These are phyloP conservation scores for Thelaira solivaga DNA, from an alignment of 2,888 invertebrate genomes.

Conservation along the genomic window DNA sequence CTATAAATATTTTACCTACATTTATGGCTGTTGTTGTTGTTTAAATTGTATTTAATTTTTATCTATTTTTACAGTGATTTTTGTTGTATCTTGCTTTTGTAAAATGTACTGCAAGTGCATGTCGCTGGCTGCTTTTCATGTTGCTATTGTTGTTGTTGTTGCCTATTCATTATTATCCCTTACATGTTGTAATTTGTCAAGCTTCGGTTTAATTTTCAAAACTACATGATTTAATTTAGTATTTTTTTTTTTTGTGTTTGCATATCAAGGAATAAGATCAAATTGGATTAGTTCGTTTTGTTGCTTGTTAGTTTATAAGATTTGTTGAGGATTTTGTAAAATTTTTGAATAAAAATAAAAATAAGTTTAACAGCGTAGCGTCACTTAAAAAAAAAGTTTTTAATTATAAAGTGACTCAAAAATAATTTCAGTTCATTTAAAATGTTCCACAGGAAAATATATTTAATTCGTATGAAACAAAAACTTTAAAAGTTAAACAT, in stretches of 20 bases:
- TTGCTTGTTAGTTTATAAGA: neutral
- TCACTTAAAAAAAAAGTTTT: too few species aligned
- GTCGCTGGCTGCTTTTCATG: conserved; percentile 2
- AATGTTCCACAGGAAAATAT: too few species aligned
- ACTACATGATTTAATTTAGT: conserved; percentile 61
- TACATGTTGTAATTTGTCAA: conserved; percentile 61
- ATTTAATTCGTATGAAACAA: too few species aligned
- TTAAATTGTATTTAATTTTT: conserved; percentile 62
- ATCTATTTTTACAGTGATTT: conserved; percentile 61
- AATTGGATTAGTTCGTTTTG: conserved; percentile 40
- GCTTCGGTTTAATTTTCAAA: conserved; percentile 59
- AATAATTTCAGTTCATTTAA: too few species aligned
- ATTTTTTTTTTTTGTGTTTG: conserved; percentile 17
- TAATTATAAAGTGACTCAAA: too few species aligned
- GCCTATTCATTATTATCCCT: conserved; percentile 40
- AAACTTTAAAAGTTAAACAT: too few species aligned
- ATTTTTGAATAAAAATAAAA: neutral
- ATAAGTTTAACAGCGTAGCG: too few species aligned
- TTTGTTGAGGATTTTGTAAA: neutral
- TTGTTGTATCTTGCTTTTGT: conserved; percentile 36
- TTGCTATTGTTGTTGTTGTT: conserved; percentile 7
- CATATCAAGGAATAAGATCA: neutral
- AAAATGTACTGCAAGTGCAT: conserved; percentile 3
- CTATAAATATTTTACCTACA: conserved; percentile 53
- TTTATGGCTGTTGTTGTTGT: conserved; percentile 59